A percentile compares a stretch with the other conserved stretches of the same genome.
These are phyloP conservation scores for Nycteola revayana DNA, from an alignment of 2,888 invertebrate genomes.

Conservation along the genomic window DNA sequence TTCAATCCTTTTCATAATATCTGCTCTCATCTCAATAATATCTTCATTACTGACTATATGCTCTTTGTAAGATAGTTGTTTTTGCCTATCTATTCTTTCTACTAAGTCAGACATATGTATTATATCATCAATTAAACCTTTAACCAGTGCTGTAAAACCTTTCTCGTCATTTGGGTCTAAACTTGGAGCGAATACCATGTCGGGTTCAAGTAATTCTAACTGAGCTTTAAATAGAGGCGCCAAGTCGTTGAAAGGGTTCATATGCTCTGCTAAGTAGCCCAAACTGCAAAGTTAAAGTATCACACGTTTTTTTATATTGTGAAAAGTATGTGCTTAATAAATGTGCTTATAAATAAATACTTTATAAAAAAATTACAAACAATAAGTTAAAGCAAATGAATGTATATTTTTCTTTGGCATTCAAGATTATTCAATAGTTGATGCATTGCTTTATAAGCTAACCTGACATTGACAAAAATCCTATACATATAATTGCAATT, in stretches of 20 bases:
- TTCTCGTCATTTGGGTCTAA: conserved; percentile 89
- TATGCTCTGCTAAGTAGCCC: conserved; percentile 94
- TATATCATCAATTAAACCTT: conserved; percentile 90
- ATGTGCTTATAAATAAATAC: too few species aligned
- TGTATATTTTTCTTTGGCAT: too few species aligned
- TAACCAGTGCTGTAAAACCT: conserved; percentile 90
- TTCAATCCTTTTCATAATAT: conserved; percentile 90
- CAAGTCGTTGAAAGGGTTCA: conserved; percentile 89
- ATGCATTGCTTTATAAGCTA: too few species aligned
- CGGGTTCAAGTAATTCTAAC: conserved; percentile 90
- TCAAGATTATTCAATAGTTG: too few species aligned
- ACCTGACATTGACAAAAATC: too few species aligned
- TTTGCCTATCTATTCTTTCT: conserved; percentile 84
- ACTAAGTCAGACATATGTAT: conserved; percentile 91
- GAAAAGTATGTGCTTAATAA: too few species aligned
- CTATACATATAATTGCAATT: too few species aligned
- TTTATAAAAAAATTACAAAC: too few species aligned
- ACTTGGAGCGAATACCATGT: conserved; percentile 92
- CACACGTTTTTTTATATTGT: too few species aligned
- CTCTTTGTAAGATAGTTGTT: conserved; percentile 83
- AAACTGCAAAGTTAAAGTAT: too few species aligned
- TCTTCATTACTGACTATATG: conserved; percentile 90
- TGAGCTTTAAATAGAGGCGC: conserved; percentile 93
- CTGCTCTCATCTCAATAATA: conserved; percentile 91
- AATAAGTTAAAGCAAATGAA: too few species aligned